phyloP scores from a whole-genome alignment of 2,888 invertebrate species.

The Elegia similella region DNA sequence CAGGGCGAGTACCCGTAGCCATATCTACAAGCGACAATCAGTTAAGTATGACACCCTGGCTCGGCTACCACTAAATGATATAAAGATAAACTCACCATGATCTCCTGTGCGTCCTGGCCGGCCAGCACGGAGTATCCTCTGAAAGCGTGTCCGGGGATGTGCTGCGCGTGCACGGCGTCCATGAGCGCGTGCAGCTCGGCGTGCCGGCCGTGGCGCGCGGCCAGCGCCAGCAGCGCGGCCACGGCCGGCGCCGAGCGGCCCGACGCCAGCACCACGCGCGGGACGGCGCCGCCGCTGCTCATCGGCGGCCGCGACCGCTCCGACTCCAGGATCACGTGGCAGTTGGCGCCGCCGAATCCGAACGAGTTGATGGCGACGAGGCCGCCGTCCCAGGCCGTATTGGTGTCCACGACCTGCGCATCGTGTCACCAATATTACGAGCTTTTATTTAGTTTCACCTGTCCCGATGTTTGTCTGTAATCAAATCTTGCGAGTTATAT shows the following conservation, averaged over 20 bases:
- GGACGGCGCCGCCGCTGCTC: constrained; percentile 42
- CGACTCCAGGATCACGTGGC: constrained; percentile 92
- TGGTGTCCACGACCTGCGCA: constrained; percentile 88
- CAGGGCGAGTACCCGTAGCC: too few relatives aligned
- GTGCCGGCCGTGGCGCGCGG: constrained; percentile 83
- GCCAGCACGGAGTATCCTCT: constrained; percentile 90
- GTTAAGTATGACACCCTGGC: too few relatives aligned
- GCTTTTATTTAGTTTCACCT: too few relatives aligned
- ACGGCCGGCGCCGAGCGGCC: constrained; percentile 94
- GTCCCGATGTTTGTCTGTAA: too few relatives aligned
- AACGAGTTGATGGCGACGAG: constrained; percentile 97
- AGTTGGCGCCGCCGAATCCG: constrained; percentile 97
- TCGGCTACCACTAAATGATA: too few relatives aligned
- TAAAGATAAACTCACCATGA: constrained; percentile 31
- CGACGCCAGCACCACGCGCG: constrained; percentile 85
- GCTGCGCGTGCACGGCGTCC: constrained; percentile 86
- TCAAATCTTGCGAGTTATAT: too few relatives aligned
- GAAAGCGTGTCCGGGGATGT: constrained; percentile 88
- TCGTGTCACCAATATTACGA: too few relatives aligned
- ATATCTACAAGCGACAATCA: too few relatives aligned
- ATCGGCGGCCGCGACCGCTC: constrained; percentile 84
- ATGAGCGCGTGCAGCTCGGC: constrained; percentile 89
- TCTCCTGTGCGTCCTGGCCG: constrained; percentile 38
- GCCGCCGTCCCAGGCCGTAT: constrained; percentile 93
- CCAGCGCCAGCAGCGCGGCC: constrained; percentile 83